phyloP scores from a whole-genome alignment of 2,888 invertebrate species.

The Aphrophora alni region DNA sequence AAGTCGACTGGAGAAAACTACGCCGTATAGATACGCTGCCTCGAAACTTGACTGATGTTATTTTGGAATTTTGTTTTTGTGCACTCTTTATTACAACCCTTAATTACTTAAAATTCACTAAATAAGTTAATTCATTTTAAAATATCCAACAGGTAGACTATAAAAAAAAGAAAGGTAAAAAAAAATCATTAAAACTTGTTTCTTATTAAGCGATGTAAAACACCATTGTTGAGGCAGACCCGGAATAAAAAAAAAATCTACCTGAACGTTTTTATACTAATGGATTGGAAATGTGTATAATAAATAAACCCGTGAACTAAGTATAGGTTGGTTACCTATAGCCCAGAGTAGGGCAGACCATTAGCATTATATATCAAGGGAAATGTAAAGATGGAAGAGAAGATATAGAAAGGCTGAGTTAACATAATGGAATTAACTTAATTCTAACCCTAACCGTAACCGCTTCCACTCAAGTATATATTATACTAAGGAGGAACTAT shows the following conservation, averaged over 20 bases:
- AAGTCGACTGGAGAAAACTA: too few species aligned
- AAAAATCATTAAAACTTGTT: background rate
- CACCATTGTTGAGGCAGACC: background rate
- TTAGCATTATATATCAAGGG: background rate
- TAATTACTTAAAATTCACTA: too few species aligned
- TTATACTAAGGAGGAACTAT: background rate
- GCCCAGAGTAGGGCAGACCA: background rate
- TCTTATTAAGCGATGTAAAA: background rate
- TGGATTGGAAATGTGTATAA: background rate
- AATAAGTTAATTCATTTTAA: too few species aligned
- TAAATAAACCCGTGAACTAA: background rate
- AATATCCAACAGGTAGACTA: too few species aligned
- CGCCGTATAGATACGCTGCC: too few species aligned
- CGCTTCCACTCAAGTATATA: background rate
- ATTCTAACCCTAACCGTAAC: background rate
- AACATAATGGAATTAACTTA: too few species aligned
- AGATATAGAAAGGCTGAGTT: background rate
- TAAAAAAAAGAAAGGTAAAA: too few species aligned
- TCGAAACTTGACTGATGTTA: too few species aligned
- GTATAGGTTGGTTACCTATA: background rate
- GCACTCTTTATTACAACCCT: too few species aligned
- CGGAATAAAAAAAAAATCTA: background rate
- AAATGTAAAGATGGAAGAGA: background rate
- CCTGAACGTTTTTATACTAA: slow-evolving; percentile 4
- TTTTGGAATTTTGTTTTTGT: too few species aligned